Conservation (phyloP, 1,140 invertebrate genomes). For the Magallana gigas region DNA sequence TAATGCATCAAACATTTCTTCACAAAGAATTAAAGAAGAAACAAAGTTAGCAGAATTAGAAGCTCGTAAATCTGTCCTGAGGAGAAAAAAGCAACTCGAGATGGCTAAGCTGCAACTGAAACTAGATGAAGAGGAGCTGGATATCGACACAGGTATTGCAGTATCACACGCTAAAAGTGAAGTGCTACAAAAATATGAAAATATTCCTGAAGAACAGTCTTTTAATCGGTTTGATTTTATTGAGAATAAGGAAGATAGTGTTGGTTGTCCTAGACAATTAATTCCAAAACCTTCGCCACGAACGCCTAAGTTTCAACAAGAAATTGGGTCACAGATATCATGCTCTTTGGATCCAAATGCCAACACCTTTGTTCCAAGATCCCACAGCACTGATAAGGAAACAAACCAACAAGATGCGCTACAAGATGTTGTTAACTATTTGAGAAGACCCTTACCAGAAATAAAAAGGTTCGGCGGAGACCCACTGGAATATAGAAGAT, state of each 20-base stretch:
- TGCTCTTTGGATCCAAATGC: neutral
- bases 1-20: slow-evolving; percentile 13
- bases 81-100: slow-evolving; percentile 40
- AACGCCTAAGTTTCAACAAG: neutral
- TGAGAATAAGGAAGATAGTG: neutral
- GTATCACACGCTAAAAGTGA: slow-evolving; percentile 41
- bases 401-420: neutral
- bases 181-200: slow-evolving; percentile 36
- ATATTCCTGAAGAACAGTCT: slow-evolving; percentile 1
- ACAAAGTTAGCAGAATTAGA: slow-evolving; percentile 36
- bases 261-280: neutral
- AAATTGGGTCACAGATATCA: neutral
- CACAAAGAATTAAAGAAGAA: slow-evolving; percentile 46
- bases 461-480: slow-evolving; percentile 52
- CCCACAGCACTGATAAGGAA: neutral
- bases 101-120: slow-evolving; percentile 47
- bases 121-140: slow-evolving; percentile 52
- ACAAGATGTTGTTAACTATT: slow-evolving; percentile 32
- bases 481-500: slow-evolving; percentile 46
- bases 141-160: slow-evolving; percentile 44
- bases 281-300: slow-evolving; percentile 9
- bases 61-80: slow-evolving; percentile 21
- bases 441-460: slow-evolving; percentile 48
- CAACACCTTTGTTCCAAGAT: neutral
- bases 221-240: neutral